Percentiles rank a stretch among this genome's conserved stretches.
These are phyloP conservation scores for Oscheius sp. DNA, from an alignment of 2,888 invertebrate genomes.

Conservation along the genomic window DNA sequence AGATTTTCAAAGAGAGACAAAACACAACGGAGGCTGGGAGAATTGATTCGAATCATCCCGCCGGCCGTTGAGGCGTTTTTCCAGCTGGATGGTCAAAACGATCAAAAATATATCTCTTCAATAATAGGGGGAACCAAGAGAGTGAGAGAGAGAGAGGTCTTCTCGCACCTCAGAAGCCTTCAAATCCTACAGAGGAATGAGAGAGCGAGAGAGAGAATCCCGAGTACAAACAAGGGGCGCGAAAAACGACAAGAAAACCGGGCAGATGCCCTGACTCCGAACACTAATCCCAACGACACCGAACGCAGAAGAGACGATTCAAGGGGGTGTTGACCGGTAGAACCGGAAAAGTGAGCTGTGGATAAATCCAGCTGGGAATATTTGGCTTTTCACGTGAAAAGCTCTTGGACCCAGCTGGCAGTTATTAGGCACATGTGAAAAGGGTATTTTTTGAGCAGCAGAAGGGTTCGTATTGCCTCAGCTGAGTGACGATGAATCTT, in stretches of 20 bases:
- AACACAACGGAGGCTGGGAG: no score
- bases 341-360: no score
- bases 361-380: no score
- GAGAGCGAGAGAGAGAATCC: no score
- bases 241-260: slow-evolving; percentile 12
- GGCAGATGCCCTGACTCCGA: slow-evolving; percentile 3
- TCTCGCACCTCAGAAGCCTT: slow-evolving; percentile 16
- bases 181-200: slow-evolving; percentile 21
- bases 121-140: no score
- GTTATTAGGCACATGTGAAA: neutral
- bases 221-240: slow-evolving; percentile 18
- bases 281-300: slow-evolving; percentile 3
- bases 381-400: no score
- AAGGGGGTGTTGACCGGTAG: no score
- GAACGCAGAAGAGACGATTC: no score
- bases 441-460: neutral
- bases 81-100: neutral
- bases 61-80: neutral
- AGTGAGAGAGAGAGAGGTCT: no score
- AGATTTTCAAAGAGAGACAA: neutral
- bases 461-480: neutral
- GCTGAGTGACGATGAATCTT: neutral
- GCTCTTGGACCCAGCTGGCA: slow-evolving; percentile 5
- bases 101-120: no score
- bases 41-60: neutral